Evolutionary conservation across 1,140 invertebrate species (phyloP), one percentile per base, ranked within the genome.

Genomic region (Pinna nobilis): DNA sequence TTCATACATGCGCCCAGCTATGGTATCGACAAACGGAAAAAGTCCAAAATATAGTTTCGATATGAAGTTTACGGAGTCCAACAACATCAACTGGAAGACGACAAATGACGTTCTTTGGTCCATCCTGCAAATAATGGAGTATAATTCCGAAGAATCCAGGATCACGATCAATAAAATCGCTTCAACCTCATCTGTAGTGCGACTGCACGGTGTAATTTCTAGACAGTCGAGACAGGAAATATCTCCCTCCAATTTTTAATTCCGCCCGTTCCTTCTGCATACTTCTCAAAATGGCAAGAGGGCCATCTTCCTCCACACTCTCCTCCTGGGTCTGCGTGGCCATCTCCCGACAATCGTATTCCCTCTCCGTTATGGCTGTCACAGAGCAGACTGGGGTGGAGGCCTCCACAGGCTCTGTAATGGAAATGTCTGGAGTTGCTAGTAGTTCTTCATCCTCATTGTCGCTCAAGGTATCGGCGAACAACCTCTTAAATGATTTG

Each of bases 31-130:
- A 15, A 61, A 23, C 11, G 13, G 18, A 3, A 33, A 0, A 33
- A 39, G 33, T 41, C 35, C 33, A 61, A n/a, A 61, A 30, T n/a
- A 61, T 15, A 39, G 4, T 35, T 39, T 61, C 59, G 11, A 39
- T 61, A 0, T 61, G 59, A 18, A 61, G 15, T 35, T 39, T 61
- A 23, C 59, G 2, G 5, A 39, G 18, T 6, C 13, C 9, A 18
- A 18, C 15, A 9, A 20, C 13, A 30, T 61, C 4, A 13, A 6
- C 39, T 1, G 33, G 33, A 13, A 61, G 35, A 39, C 23, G 57
- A 11, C 57, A 61, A 1, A n/a, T 35, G 0, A 61, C 20, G 23
- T 61, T 61, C 9, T 13, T 35, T 7, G 35, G 11, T 13, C 35
- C 33, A 23, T 41, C 33, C 23, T 35, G 35, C 2, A 39, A 13